A percentile compares a stretch with the other conserved stretches of the same genome.
phyloP scores from a whole-genome alignment of 2,113 vertebrate species.

The Protobothrops mucrosquamatus region DNA sequence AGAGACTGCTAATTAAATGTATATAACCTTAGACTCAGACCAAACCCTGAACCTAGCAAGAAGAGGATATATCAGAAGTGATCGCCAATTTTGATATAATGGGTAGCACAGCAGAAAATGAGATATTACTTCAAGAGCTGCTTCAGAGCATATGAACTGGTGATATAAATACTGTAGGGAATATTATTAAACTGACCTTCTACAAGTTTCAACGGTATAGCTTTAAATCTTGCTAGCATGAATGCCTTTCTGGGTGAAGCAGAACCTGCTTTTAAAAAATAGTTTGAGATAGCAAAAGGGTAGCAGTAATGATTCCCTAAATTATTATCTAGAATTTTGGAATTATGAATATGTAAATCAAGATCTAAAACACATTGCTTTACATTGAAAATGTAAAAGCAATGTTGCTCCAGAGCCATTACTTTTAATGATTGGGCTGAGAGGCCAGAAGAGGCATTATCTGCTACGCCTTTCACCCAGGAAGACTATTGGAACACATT shows the following conservation, averaged over 20 bases:
- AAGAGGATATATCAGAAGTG: not conserved
- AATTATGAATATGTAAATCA: not conserved
- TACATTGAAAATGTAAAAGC: not conserved
- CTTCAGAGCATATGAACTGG: not conserved
- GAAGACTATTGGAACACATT: not conserved
- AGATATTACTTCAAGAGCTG: not conserved
- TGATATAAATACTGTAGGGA: not conserved
- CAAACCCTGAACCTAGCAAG: not conserved
- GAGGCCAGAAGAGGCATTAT: not conserved
- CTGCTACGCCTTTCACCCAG: not conserved
- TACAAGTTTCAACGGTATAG: not conserved
- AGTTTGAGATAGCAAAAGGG: not conserved
- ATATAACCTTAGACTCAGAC: not conserved
- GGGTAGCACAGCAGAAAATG: not conserved
- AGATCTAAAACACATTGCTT: not conserved
- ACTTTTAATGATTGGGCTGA: not conserved
- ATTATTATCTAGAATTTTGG: not conserved
- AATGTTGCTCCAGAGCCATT: not conserved
- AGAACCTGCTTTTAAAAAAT: not conserved
- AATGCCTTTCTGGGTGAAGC: not conserved
- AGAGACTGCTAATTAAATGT: not conserved
- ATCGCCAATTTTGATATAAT: not conserved
- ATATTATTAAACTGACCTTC: not conserved
- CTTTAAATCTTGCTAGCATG: not conserved
- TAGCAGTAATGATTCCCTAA: not conserved